These are phyloP conservation scores for Periplaneta americana DNA, from an alignment of 1,140 invertebrate genomes.

Conservation along the genomic window DNA sequence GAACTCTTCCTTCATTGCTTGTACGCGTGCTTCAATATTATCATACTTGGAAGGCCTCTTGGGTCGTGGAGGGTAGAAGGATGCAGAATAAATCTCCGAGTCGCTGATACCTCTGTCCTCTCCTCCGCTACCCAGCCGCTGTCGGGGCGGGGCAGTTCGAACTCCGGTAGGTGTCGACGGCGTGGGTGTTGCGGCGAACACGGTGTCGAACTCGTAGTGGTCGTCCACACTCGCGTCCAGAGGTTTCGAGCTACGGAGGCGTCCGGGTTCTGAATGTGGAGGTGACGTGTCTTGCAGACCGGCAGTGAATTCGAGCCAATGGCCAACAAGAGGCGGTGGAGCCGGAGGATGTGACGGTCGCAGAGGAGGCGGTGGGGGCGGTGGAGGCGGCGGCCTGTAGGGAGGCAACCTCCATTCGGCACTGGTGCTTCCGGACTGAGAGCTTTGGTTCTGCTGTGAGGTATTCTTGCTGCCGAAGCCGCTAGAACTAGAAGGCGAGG, in stretches of 20 bases:
- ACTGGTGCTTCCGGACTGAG: constrained; percentile 60
- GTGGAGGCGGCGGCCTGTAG: constrained; percentile 61
- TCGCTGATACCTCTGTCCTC: constrained; percentile 33
- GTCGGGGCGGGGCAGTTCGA: neutral
- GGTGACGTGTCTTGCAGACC: constrained; percentile 38
- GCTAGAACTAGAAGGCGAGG: constrained; percentile 77
- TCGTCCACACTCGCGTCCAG: constrained; percentile 86
- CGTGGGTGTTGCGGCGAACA: constrained; percentile 67
- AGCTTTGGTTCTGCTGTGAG: constrained; percentile 72
- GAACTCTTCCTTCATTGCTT: constrained; percentile 94
- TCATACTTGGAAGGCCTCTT: constrained; percentile 50
- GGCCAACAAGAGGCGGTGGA: constrained; percentile 44
- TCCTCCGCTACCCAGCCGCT: neutral
- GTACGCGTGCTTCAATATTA: constrained; percentile 84
- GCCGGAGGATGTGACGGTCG: constrained; percentile 25
- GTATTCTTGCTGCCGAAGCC: constrained; percentile 90
- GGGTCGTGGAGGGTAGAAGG: constrained; percentile 27
- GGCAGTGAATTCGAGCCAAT: constrained; percentile 48
- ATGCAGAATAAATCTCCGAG: constrained; percentile 33
- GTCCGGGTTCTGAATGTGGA: constrained; percentile 41
- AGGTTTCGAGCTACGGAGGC: constrained; percentile 36
- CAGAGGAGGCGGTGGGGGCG: constrained; percentile 34
- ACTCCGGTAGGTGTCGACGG: constrained; percentile 48
- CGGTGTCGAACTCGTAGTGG: constrained; percentile 90
- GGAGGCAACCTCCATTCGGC: constrained; percentile 71